These are phyloP conservation scores for Hoplias malabaricus DNA, from an alignment of 2,113 vertebrate genomes.

Conservation along the genomic window DNA sequence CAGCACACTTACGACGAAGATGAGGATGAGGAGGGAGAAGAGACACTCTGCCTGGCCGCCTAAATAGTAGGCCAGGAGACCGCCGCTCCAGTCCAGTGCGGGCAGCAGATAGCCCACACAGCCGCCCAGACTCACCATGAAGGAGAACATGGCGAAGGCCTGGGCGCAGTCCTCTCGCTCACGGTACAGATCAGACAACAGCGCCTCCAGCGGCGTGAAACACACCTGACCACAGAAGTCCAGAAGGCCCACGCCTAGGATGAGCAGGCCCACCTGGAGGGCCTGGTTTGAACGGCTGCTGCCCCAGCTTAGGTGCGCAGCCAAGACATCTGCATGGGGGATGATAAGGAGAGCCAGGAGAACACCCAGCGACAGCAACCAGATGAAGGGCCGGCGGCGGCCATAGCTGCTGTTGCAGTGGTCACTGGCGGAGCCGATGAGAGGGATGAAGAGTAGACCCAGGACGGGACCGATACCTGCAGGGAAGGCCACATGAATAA, in stretches of 20 bases:
- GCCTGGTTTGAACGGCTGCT: slow-evolving; percentile 48
- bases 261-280: slow-evolving; percentile 75
- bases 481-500: neutral
- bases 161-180: slow-evolving; percentile 73
- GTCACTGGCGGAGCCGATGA: slow-evolving; percentile 80
- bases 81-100: slow-evolving; percentile 72
- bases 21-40: slow-evolving; percentile 74
- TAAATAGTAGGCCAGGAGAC: slow-evolving; percentile 69
- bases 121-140: slow-evolving; percentile 80
- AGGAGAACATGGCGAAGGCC: slow-evolving; percentile 79
- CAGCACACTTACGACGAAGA: slow-evolving; percentile 73
- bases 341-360: slow-evolving; percentile 77
- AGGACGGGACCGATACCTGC: slow-evolving; percentile 79
- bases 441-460: slow-evolving; percentile 76
- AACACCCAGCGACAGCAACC: slow-evolving; percentile 76
- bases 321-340: slow-evolving; percentile 71
- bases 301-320: slow-evolving; percentile 65
- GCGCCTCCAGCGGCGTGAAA: slow-evolving; percentile 77
- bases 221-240: slow-evolving; percentile 81
- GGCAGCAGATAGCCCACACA: slow-evolving; percentile 78
- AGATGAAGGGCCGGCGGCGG: slow-evolving; percentile 77
- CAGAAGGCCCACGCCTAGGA: slow-evolving; percentile 76
- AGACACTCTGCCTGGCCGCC: slow-evolving; percentile 77
- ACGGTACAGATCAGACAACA: slow-evolving; percentile 75
- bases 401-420: slow-evolving; percentile 76